phyloP scores from a whole-genome alignment of 2,888 invertebrate genomes.

The Sphaerophoria rueppellii region DNA sequence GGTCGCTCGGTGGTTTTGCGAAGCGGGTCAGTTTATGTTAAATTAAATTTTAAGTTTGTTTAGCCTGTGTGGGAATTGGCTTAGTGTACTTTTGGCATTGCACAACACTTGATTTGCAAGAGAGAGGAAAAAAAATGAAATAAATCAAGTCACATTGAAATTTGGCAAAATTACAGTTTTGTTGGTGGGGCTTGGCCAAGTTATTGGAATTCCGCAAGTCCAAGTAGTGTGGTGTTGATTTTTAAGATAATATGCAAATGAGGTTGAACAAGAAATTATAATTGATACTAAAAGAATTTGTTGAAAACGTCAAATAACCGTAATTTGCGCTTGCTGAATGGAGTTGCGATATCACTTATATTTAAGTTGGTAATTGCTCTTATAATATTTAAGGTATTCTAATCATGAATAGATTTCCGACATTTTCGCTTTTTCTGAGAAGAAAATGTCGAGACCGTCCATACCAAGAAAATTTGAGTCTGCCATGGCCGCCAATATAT shows the following conservation, averaged over 20 bases:
- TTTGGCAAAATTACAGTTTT: slow-evolving; percentile 6
- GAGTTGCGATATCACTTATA: no score
- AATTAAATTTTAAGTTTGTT: slow-evolving; percentile 31
- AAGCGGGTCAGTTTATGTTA: slow-evolving; percentile 40
- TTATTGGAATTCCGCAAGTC: slow-evolving; percentile 30
- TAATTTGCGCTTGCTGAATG: no score
- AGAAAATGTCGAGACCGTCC: no score
- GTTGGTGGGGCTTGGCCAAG: slow-evolving; percentile 44
- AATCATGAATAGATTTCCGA: no score
- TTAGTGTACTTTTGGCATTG: slow-evolving; percentile 29
- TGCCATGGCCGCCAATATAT: no score
- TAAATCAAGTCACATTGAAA: slow-evolving; percentile 20
- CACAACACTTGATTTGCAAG: slow-evolving; percentile 39
- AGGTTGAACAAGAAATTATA: not conserved
- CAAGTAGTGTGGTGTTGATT: not conserved
- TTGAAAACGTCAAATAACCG: no score
- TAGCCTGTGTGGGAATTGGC: not conserved
- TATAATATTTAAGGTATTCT: no score
- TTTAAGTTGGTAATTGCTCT: no score
- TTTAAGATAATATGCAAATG: slow-evolving; percentile 1
- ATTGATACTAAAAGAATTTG: not conserved
- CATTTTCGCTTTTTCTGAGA: no score
- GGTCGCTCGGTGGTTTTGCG: not conserved
- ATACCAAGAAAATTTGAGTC: no score
- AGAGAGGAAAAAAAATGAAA: not conserved